Evolutionary conservation across 2,888 invertebrate species (phyloP).

Genomic region (Stenichneumon culpator): DNA sequence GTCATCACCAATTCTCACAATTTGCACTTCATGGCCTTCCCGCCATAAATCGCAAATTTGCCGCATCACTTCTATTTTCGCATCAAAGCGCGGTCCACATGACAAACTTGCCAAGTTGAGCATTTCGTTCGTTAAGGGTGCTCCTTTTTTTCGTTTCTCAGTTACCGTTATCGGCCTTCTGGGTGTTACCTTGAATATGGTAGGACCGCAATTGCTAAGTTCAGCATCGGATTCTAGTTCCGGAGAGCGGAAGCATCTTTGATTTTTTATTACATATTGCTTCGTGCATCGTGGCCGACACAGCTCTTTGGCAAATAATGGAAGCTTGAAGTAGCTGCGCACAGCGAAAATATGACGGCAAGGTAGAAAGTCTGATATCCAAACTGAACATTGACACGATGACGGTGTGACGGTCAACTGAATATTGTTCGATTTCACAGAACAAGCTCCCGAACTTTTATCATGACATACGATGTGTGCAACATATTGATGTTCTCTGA

Average conservation of each 20-base stretch:
- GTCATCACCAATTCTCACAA: not conserved
- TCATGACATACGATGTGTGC: not conserved
- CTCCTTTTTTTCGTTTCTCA: not conserved
- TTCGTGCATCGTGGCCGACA: slow-evolving; percentile 28
- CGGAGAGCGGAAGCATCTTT: not conserved
- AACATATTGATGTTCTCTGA: not conserved
- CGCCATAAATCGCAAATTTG: not conserved
- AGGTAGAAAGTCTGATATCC: slow-evolving; percentile 30
- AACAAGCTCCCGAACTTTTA: not conserved
- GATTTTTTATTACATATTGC: not conserved
- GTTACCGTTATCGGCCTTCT: not conserved
- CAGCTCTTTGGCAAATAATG: slow-evolving; percentile 16
- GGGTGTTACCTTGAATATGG: not conserved
- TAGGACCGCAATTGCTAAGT: not conserved
- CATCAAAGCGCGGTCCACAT: not conserved
- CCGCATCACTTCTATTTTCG: not conserved
- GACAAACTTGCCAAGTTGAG: not conserved
- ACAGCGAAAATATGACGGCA: slow-evolving; percentile 44
- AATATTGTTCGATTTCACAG: slow-evolving; percentile 18
- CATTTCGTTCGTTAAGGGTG: not conserved
- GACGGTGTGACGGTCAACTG: slow-evolving; percentile 12
- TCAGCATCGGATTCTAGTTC: not conserved
- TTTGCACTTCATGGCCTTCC: not conserved
- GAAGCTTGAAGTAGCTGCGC: slow-evolving; percentile 4
- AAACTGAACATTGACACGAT: slow-evolving; percentile 30